A percentile compares a stretch with the other conserved stretches of the same genome.
Conservation (phyloP, 2,113 vertebrate species). For the Anser cygnoides region DNA sequence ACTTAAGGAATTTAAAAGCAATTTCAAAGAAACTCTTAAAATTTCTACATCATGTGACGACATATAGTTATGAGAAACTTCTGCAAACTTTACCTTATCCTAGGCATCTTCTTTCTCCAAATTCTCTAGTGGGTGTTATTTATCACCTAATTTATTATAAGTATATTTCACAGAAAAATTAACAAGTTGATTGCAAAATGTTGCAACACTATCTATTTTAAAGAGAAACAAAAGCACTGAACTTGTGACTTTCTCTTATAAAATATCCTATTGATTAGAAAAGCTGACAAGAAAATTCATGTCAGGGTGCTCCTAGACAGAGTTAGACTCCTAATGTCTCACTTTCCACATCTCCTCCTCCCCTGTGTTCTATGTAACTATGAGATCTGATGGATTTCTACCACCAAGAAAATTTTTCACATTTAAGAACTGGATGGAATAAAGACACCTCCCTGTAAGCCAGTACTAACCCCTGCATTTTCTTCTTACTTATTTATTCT, state of each 20-base stretch:
- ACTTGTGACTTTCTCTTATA: not conserved
- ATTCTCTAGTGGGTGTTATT: not conserved
- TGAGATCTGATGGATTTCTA: not conserved
- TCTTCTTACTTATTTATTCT: not conserved
- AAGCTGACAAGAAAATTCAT: not conserved
- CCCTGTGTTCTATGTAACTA: not conserved
- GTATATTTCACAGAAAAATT: not conserved
- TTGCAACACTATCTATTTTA: not conserved
- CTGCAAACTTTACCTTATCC: not conserved
- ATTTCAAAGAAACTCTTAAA: not conserved
- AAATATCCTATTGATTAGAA: not conserved
- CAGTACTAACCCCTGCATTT: not conserved
- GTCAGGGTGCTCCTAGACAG: not conserved
- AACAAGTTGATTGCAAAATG: not conserved
- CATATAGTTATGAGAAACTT: not conserved
- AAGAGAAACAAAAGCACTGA: not conserved
- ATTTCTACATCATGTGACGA: not conserved
- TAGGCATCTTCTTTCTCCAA: not conserved
- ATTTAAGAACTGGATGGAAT: not conserved
- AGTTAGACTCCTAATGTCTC: not conserved
- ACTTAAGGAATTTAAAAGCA: not conserved
- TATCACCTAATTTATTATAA: not conserved
- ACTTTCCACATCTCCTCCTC: not conserved
- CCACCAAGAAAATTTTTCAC: not conserved
- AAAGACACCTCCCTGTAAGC: not conserved